Percentiles rank a stretch among this genome's conserved stretches.
Evolutionary conservation across 2,797 vertebrate species (phyloP).

Genomic region (Pantherophis vulpinus): DNA sequence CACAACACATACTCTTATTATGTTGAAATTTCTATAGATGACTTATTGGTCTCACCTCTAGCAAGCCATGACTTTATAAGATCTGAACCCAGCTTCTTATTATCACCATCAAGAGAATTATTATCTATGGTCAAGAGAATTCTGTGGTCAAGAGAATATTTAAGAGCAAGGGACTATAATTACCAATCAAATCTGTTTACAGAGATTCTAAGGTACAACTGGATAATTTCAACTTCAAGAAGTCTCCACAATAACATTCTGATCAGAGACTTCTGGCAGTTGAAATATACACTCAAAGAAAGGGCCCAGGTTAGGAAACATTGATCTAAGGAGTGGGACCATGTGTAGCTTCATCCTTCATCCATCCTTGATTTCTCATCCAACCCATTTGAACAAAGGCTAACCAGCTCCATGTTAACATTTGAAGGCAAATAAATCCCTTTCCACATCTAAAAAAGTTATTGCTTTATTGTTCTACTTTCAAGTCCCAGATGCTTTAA

Average conservation of each 20-base stretch:
- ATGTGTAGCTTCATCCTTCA: not conserved
- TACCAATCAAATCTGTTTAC: not conserved
- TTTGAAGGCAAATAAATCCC: not conserved
- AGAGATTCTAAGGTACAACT: not conserved
- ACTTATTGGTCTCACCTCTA: not conserved
- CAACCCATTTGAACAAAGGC: not conserved
- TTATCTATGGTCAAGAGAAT: not conserved
- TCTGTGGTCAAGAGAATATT: not conserved
- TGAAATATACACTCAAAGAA: not conserved
- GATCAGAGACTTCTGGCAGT: not conserved
- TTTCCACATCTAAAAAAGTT: not conserved
- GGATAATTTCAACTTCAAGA: not conserved
- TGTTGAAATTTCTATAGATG: not conserved
- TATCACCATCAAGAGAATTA: not conserved
- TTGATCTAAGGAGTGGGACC: not conserved
- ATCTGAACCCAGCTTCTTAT: not conserved
- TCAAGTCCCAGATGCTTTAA: not conserved
- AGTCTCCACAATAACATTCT: not conserved
- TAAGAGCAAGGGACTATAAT: not conserved
- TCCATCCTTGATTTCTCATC: not conserved
- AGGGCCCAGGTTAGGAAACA: not conserved
- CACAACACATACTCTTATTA: not conserved
- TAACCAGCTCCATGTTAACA: not conserved
- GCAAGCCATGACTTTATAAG: not conserved
- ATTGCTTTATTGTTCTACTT: constrained; percentile 5